Conservation (phyloP, 92 coral and sea anemone species). For the Zoanthus solanderi region DNA sequence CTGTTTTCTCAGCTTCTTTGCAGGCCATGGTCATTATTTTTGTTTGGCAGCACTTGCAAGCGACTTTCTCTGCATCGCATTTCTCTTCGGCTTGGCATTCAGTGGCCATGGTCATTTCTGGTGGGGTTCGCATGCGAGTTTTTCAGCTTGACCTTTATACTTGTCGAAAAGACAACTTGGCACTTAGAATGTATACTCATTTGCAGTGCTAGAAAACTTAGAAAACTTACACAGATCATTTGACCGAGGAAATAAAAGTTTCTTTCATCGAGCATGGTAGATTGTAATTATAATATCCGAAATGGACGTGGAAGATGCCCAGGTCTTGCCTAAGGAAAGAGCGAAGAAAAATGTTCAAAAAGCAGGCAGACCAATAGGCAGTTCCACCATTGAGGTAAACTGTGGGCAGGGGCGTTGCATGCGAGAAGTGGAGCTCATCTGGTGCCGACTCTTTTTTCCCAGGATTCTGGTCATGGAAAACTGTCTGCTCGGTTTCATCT, state of each 20-base stretch:
- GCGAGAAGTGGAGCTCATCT: constrained; percentile 58
- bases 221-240: constrained; percentile 46
- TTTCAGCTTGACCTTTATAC: background rate
- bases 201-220: constrained; percentile 22
- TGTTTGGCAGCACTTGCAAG: background rate
- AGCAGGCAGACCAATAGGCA: constrained; percentile 42
- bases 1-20: background rate
- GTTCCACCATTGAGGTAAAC: constrained; percentile 48
- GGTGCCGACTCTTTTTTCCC: constrained; percentile 55
- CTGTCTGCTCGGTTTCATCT: constrained; percentile 52
- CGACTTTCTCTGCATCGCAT: no score
- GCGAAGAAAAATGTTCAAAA: constrained; percentile 50
- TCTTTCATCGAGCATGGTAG: constrained; percentile 55
- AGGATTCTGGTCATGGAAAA: constrained; percentile 41
- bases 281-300: constrained; percentile 9
- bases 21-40: no score
- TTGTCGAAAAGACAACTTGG: background rate
- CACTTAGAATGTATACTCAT: background rate
- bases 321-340: constrained; percentile 51
- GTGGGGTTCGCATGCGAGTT: background rate
- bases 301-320: constrained; percentile 62
- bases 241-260: constrained; percentile 21
- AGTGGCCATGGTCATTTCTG: background rate
- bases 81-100: background rate
- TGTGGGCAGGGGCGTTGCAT: constrained; percentile 54